A percentile compares a stretch with the other conserved stretches of the same genome.
phyloP scores from a whole-genome alignment of 2,888 invertebrate genomes.

The Stegana nigrithorax region DNA sequence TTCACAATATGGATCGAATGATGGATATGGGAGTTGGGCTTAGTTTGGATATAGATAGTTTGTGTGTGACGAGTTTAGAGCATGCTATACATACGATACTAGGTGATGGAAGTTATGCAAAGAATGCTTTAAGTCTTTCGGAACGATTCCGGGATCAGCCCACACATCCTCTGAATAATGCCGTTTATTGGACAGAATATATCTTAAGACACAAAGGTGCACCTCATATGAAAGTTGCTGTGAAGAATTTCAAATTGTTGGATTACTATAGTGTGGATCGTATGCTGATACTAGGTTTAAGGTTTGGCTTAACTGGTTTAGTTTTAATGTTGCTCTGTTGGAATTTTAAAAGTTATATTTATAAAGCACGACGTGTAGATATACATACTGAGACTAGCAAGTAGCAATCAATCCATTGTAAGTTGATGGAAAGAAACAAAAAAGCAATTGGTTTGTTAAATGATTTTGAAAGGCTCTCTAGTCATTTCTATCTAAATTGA shows the following conservation, averaged over 20 bases:
- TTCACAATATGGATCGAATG: constrained; percentile 67
- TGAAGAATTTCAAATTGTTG: constrained; percentile 52
- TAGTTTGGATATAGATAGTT: constrained; percentile 52
- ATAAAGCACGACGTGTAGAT: no score
- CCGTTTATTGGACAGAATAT: constrained; percentile 65
- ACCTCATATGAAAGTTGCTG: constrained; percentile 53
- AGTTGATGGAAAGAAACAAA: no score
- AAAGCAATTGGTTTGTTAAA: no score
- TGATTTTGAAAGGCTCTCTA: no score
- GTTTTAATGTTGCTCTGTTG: constrained; percentile 19
- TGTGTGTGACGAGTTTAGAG: constrained; percentile 57
- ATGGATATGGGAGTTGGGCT: constrained; percentile 63
- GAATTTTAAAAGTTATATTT: no score
- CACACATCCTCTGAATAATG: constrained; percentile 53
- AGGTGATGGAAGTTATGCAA: constrained; percentile 35
- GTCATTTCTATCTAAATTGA: no score
- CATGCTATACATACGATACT: constrained; percentile 36
- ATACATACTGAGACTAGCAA: no score
- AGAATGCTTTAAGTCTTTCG: constrained; percentile 41
- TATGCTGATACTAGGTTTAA: constrained; percentile 31
- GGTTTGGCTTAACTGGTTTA: constrained; percentile 28
- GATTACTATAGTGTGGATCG: constrained; percentile 56
- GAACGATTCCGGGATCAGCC: constrained; percentile 58
- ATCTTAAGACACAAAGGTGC: constrained; percentile 63
- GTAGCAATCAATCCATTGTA: no score